Evolutionary conservation across 2,888 invertebrate species (phyloP).

Genomic region (Nymphalis urticae): DNA sequence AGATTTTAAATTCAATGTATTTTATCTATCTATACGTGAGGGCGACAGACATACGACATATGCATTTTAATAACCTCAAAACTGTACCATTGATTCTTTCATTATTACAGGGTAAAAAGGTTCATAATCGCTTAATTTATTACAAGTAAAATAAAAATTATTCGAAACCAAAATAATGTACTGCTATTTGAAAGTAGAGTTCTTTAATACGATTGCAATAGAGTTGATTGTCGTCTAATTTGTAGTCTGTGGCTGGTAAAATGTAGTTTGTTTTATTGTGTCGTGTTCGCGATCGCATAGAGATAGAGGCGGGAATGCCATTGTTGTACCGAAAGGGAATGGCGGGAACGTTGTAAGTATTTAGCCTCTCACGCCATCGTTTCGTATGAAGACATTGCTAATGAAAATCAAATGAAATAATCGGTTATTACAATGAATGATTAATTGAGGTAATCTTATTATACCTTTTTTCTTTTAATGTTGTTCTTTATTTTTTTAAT

Average conservation of each 20-base stretch:
- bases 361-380: conserved; percentile 52
- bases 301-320: conserved; percentile 50
- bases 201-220: conserved; percentile 8
- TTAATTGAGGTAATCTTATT: background rate
- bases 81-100: background rate
- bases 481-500: background rate
- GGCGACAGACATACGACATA: conserved; percentile 7
- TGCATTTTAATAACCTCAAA: conserved; percentile 1
- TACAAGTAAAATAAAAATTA: background rate
- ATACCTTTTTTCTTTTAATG: background rate
- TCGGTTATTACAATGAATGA: background rate
- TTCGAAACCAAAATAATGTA: background rate
- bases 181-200: background rate
- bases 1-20: background rate
- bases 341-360: conserved; percentile 44
- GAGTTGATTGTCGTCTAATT: conserved; percentile 16
- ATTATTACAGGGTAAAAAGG: background rate
- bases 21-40: conserved; percentile 6
- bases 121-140: background rate
- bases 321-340: conserved; percentile 55
- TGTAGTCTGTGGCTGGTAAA: conserved; percentile 8
- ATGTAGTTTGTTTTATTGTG: conserved; percentile 24
- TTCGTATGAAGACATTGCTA: conserved; percentile 38
- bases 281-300: conserved; percentile 48
- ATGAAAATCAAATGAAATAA: conserved; percentile 15